Evolutionary conservation across 1,140 invertebrate genomes (phyloP), one percentile per base, ranked within the genome.

Genomic region (Hyles vespertilio): DNA sequence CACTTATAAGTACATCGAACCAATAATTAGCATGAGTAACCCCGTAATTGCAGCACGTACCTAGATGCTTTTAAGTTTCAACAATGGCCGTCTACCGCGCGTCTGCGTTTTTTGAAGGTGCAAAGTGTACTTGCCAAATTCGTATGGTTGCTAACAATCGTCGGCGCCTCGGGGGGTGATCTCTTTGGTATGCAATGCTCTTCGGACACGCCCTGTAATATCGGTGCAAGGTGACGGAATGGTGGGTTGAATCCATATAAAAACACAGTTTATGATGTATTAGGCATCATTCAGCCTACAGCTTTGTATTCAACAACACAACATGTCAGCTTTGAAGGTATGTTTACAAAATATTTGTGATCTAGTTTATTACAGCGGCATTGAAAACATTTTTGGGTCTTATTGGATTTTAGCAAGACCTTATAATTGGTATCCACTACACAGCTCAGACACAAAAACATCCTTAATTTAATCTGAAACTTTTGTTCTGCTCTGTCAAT

Each of bases 161-260:
- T 61, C 60, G 11, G 51, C 40, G 32, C 67, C 45, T 48, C 63
- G 55, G 67, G 67, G 60, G 67, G 63, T 69, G 59, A 59, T 58
- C 65, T 48, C 63, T 57, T 32, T 36, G 63, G 63, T 57, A 69
- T 69, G 67, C 58, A 51, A 55, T 43, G 47, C 49, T 67, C 57
- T 59, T 62, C 58, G 57, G 50, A 58, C 58, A 59, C 57, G 59
- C 67, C 57, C 55, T 60, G 45, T 58, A 55, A 64, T 65, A 60
- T 69, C 45, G 36, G 63, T 54, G 63, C 60, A 67, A 67, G 61
- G 56, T 63, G 55, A 61, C 60, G 55, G 48, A 50, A 60, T 58
- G 65, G 63, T 49, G 63, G 57, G 57, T 58, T 54, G 40, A 59
- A 58, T 51, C 56, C 51, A 69, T 69, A 69, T 69, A 69, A 65